Evolutionary conservation across 2,888 invertebrate genomes (phyloP).

Genomic region (Eupithecia abbreviata): DNA sequence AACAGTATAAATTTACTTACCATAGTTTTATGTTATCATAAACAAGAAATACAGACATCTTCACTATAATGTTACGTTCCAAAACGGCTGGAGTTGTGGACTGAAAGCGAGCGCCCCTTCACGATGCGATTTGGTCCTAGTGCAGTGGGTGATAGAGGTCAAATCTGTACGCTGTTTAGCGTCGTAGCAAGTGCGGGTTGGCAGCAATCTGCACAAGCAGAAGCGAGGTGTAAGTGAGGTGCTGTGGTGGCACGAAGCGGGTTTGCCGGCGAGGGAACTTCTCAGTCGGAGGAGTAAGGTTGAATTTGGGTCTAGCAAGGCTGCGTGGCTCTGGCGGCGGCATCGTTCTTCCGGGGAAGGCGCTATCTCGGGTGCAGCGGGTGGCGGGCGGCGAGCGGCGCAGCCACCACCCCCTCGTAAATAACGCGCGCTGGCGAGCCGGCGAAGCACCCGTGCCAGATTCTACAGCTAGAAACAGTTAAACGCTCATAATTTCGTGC

Average conservation of each 20-base stretch:
- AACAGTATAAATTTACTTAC: slow-evolving; percentile 70
- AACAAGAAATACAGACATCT: slow-evolving; percentile 77
- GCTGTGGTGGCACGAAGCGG: slow-evolving; percentile 57
- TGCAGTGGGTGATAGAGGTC: slow-evolving; percentile 67
- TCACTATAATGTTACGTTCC: slow-evolving; percentile 71
- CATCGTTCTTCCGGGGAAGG: slow-evolving; percentile 80
- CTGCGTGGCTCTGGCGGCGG: slow-evolving; percentile 56
- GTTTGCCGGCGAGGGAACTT: slow-evolving; percentile 46
- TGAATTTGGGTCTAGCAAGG: slow-evolving; percentile 48
- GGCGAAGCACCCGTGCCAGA: slow-evolving; percentile 84
- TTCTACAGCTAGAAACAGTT: slow-evolving; percentile 84
- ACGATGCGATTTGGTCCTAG: slow-evolving; percentile 62
- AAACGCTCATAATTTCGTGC: slow-evolving; percentile 84
- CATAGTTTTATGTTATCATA: slow-evolving; percentile 77
- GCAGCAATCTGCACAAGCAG: slow-evolving; percentile 77
- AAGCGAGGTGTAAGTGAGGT: slow-evolving; percentile 71
- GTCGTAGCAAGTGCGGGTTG: slow-evolving; percentile 65
- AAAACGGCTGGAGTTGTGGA: slow-evolving; percentile 61
- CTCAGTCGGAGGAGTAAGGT: slow-evolving; percentile 52
- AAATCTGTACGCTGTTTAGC: slow-evolving; percentile 65
- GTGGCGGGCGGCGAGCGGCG: slow-evolving; percentile 58
- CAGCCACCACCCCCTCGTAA: slow-evolving; percentile 78
- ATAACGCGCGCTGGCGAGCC: slow-evolving; percentile 83
- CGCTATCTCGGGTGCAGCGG: slow-evolving; percentile 79
- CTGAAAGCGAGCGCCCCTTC: slow-evolving; percentile 58